Evolutionary conservation across 2,113 vertebrate genomes (phyloP).

Genomic region (Uropsilus gracilis): DNA sequence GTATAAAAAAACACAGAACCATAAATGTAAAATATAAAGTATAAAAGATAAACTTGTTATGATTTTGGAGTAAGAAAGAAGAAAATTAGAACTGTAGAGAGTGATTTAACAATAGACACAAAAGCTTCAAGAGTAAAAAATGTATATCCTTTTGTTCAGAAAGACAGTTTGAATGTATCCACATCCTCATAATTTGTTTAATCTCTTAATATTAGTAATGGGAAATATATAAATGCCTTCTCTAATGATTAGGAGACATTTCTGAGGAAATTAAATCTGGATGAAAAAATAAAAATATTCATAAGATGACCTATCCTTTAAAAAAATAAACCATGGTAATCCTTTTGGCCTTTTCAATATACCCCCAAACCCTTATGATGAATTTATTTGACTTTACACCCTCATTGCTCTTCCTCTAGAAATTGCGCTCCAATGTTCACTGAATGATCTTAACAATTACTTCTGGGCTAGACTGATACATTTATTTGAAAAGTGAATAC

Average conservation of each 20-base stretch:
- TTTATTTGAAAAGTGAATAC: not conserved
- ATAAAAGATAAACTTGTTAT: not conserved
- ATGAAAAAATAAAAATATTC: not conserved
- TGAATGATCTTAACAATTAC: not conserved
- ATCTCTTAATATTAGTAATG: not conserved
- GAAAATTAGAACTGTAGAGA: too few relatives aligned
- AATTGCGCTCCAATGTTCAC: not conserved
- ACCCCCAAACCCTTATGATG: not conserved
- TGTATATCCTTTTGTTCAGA: not conserved
- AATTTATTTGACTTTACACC: not conserved
- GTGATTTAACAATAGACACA: not conserved
- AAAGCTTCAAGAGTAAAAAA: not conserved
- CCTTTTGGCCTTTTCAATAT: not conserved
- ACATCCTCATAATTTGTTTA: not conserved
- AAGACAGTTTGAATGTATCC: not conserved
- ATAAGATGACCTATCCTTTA: not conserved
- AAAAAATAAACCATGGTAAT: not conserved
- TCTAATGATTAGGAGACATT: not conserved
- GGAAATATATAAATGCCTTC: not conserved
- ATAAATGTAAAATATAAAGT: not conserved
- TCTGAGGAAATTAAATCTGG: not conserved
- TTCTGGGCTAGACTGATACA: not conserved
- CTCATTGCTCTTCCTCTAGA: not conserved
- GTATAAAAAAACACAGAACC: not conserved
- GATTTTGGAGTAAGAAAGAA: not conserved